Percentiles rank a stretch among this genome's conserved stretches.
Conservation (phyloP, 1,140 invertebrate genomes). For the Lasioglossum albipes region DNA sequence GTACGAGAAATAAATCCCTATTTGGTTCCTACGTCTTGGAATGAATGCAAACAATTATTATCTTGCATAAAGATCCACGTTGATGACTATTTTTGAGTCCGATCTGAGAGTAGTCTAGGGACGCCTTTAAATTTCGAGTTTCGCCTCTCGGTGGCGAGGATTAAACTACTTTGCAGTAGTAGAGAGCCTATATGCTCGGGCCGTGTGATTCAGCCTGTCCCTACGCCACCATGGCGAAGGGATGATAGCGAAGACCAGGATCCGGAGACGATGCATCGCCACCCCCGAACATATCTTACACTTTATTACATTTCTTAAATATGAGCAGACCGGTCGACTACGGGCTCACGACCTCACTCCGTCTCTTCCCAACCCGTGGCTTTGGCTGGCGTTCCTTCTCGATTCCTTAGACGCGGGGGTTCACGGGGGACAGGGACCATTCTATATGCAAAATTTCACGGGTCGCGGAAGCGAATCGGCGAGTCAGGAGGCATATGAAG, state of each 20-base stretch:
- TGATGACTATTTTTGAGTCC: too few relatives aligned
- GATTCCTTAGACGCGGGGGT: constrained; percentile 3
- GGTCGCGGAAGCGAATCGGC: constrained; percentile 66
- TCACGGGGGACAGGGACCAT: constrained; percentile 48
- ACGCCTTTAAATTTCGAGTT: constrained; percentile 65
- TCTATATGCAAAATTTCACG: constrained; percentile 74
- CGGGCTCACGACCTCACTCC: constrained; percentile 4
- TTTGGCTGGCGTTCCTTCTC: constrained; percentile 18
- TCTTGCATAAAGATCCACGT: too few relatives aligned
- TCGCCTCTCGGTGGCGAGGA: constrained; percentile 49
- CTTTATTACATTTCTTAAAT: constrained; percentile 74
- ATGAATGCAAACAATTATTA: too few relatives aligned
- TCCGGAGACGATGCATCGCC: constrained; percentile 56
- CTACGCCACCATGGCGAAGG: not conserved
- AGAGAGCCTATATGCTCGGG: constrained; percentile 14
- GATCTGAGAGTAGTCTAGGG: not conserved
- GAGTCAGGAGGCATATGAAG: constrained; percentile 57
- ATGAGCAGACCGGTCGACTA: constrained; percentile 53
- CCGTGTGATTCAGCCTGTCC: constrained; percentile 8
- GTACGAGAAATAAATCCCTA: too few relatives aligned
- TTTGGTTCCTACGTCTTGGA: too few relatives aligned
- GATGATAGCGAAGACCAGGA: not conserved
- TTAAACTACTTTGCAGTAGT: constrained; percentile 66
- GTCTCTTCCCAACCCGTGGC: not conserved
- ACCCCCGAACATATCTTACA: constrained; percentile 66